Evolutionary conservation across 2,113 vertebrate species (phyloP).

Genomic region (Amblyornis subalaris): DNA sequence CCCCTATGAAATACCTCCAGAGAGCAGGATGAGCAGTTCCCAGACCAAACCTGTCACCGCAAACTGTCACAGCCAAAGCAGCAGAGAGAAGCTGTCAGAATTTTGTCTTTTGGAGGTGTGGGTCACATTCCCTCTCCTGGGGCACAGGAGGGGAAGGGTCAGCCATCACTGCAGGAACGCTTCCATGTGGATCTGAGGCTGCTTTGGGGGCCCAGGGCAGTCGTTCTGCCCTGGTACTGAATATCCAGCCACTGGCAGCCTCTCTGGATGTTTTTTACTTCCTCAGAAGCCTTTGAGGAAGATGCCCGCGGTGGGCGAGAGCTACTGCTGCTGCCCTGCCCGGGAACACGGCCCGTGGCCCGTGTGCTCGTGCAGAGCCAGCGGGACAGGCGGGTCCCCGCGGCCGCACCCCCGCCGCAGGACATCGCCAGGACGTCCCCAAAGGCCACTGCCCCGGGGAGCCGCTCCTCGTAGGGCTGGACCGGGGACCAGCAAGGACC

Average conservation of each 20-base stretch:
- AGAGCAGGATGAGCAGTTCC: neutral
- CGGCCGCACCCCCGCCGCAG: neutral
- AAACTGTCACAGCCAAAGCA: neutral
- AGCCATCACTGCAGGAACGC: neutral
- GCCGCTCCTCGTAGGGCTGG: fast-evolving
- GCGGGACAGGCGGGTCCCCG: fast-evolving
- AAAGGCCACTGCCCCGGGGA: fast-evolving
- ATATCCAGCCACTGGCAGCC: too few species aligned
- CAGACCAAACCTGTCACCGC: neutral
- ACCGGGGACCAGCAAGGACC: too few species aligned
- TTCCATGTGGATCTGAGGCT: neutral
- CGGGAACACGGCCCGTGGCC: neutral
- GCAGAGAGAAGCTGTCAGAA: neutral
- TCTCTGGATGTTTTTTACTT: too few species aligned
- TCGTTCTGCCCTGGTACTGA: neutral
- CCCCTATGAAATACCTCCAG: neutral
- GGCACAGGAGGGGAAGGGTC: neutral
- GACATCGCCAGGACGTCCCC: neutral
- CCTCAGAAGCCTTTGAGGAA: neutral
- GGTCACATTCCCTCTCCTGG: neutral
- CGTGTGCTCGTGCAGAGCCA: neutral
- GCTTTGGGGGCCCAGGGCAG: neutral
- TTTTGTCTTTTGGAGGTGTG: neutral
- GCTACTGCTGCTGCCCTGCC: neutral
- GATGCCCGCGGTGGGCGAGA: too few species aligned